Conservation (phyloP, 2,113 vertebrate genomes). For the Thermophis baileyi region DNA sequence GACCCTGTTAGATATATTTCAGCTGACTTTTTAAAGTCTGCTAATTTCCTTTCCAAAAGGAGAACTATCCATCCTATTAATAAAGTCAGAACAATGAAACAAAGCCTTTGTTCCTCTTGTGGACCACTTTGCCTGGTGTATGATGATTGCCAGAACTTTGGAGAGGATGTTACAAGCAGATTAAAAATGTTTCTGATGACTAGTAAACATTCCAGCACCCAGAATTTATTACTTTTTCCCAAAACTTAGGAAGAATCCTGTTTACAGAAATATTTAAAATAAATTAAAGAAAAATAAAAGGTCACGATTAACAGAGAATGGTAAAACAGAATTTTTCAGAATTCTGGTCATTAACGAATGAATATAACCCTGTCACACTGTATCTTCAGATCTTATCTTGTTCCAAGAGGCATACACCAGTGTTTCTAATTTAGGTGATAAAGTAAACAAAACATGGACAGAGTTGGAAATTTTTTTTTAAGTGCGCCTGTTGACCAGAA, state of each 20-base stretch:
- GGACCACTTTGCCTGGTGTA: constrained; percentile 1
- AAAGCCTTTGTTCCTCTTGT: constrained; percentile 13
- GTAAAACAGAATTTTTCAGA: not conserved
- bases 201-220: constrained; percentile 31
- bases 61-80: constrained; percentile 29
- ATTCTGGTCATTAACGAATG: not conserved
- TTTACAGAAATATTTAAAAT: not conserved
- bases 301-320: not conserved
- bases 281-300: not conserved
- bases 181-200: constrained; percentile 29
- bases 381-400: not conserved
- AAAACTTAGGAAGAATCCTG: not conserved
- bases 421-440: not conserved
- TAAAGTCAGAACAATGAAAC: constrained; percentile 10
- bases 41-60: constrained; percentile 52
- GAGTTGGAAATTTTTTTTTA: not conserved
- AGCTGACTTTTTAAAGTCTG: constrained; percentile 45
- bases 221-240: constrained; percentile 33
- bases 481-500: not conserved
- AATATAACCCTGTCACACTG: not conserved
- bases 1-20: constrained; percentile 44
- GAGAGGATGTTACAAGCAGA: constrained; percentile 22
- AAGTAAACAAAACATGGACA: not conserved
- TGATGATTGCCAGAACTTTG: constrained; percentile 12
- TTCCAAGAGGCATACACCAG: not conserved